Evolutionary conservation across 2,113 vertebrate genomes (phyloP), one percentile per base, ranked within the genome.

Genomic region (Periophthalmodon schlosseri): DNA sequence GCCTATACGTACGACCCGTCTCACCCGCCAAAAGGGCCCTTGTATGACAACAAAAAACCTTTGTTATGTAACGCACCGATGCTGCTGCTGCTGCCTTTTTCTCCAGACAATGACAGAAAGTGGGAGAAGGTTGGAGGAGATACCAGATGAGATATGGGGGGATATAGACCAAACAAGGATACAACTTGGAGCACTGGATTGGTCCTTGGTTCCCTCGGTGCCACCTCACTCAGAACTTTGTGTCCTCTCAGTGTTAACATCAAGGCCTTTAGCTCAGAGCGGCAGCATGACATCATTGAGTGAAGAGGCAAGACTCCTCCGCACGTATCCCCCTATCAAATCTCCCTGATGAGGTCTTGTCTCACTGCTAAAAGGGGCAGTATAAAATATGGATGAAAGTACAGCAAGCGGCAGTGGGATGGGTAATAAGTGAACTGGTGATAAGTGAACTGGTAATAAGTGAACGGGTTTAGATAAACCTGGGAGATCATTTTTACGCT

Each of bases 41-140:
- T 82, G 86, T 87, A 69, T 77, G 77, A 76, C 75, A 75, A 89
- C 84, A 84, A 81, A 86, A 88, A 86, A 72, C 86, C 90, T 87
- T 91, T 83, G 88, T 93, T 93, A 93, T 76, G 81, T 90, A 93
- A 92, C 68, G 44, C 74, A 82, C 69, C 79, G 88, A 84, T 87
- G 86, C 79, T 83, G 81, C 77, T 39, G 80, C 76, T 39, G 80
- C 76, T 82, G 83, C 72, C 78, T 79, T 34, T 85, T 66, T 34
- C 1, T 33, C 60, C 74, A 78, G 77, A 84, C 77, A 77, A 73
- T 65, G 79, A 87, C 52, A 8, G 24, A 71, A 47, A 21, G 80
- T 69, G 60, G 70, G 69, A 73, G 80, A 80, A 72, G 68, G 39
- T 60, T 34, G 49, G 81, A 58, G 54, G 68, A 39, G 36, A 67